A percentile compares a stretch with the other conserved stretches of the same genome.
Evolutionary conservation across 2,113 vertebrate genomes (phyloP).

Genomic region (Choloepus hoffmanni): DNA sequence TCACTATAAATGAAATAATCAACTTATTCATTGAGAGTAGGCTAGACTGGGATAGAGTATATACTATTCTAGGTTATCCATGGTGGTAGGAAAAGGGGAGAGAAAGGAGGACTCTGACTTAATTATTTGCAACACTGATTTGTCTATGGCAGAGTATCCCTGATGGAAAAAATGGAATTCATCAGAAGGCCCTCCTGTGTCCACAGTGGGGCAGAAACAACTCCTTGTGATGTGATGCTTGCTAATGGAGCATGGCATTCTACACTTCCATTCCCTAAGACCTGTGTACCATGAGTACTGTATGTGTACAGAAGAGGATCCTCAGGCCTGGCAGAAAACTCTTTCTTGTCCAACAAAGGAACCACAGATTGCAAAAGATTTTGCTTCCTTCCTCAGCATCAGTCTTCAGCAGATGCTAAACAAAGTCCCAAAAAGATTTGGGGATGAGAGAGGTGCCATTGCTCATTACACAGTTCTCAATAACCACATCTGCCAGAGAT

Average conservation of each 20-base stretch:
- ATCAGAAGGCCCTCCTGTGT: not conserved
- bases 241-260: not conserved
- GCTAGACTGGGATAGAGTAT: not conserved
- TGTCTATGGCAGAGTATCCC: not conserved
- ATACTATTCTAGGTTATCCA: not conserved
- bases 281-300: constrained; percentile 96
- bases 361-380: constrained; percentile 91
- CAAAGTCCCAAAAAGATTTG: constrained; percentile 92
- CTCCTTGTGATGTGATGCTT: not conserved
- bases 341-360: constrained; percentile 91
- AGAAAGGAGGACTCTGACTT: not conserved
- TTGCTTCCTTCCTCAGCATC: constrained; percentile 90
- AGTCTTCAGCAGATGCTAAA: constrained; percentile 90
- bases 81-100: not conserved
- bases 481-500: constrained; percentile 91
- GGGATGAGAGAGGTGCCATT: constrained; percentile 90
- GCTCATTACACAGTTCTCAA: constrained; percentile 93
- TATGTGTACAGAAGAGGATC: constrained; percentile 90
- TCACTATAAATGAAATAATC: not conserved
- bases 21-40: not conserved
- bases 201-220: not conserved
- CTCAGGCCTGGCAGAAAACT: constrained; percentile 87
- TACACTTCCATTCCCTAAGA: constrained; percentile 83
- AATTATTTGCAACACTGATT: not conserved
- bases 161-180: not conserved